Conservation (phyloP, 2,113 vertebrate species). For the Prunella fulvescens region DNA sequence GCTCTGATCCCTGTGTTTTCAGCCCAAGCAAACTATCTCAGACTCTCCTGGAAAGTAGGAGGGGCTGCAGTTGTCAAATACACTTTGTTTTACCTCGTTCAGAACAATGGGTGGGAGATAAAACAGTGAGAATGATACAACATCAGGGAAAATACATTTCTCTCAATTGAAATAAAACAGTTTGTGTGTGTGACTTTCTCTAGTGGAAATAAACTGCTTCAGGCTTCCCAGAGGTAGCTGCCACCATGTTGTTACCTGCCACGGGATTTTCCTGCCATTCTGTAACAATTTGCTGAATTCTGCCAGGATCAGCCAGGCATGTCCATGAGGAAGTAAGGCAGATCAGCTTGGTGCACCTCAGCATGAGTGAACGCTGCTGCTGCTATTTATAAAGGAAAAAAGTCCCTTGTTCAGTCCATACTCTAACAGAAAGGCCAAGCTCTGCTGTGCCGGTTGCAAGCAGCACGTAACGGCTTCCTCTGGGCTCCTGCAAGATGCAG, state of each 20-base stretch:
- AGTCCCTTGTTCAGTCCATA: not conserved
- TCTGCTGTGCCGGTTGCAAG: accelerated
- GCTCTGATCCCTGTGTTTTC: not conserved
- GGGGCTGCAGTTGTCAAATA: not conserved
- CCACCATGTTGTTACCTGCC: not conserved
- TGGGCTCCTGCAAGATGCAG: not conserved
- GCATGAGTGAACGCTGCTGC: not conserved
- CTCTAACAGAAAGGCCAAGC: not conserved
- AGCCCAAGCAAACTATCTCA: not conserved
- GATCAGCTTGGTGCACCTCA: not conserved
- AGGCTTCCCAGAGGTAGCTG: not conserved
- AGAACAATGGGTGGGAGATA: not conserved
- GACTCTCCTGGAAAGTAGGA: not conserved
- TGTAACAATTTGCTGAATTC: not conserved
- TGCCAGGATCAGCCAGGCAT: not conserved
- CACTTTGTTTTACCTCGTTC: not conserved
- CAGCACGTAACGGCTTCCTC: not conserved
- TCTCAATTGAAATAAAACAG: not conserved
- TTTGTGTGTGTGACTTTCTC: not conserved
- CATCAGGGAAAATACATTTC: not conserved
- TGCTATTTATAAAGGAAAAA: slow-evolving; percentile 25
- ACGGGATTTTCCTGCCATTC: not conserved
- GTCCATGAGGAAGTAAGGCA: not conserved
- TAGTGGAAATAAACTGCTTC: not conserved
- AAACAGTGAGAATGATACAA: not conserved